Percentiles rank a stretch among this genome's conserved stretches.
These are phyloP conservation scores for Otus sunia DNA, from an alignment of 2,113 vertebrate species.

Conservation along the genomic window DNA sequence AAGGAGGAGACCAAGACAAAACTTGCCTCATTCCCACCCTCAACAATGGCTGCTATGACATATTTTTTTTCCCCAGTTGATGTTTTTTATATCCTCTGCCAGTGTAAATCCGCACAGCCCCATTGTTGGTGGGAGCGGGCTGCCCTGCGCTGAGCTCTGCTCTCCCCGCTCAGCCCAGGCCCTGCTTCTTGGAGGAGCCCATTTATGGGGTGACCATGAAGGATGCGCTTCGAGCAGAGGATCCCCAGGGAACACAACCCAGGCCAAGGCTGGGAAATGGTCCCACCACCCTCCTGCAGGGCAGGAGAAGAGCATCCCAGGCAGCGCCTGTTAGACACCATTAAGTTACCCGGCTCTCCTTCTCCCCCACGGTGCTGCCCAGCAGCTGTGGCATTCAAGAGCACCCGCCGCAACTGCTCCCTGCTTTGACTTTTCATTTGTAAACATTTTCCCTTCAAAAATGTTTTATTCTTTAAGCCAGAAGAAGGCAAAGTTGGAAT, in stretches of 20 bases:
- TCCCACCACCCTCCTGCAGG: background rate
- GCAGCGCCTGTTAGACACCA: background rate
- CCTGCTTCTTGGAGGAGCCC: background rate
- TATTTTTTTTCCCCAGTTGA: background rate
- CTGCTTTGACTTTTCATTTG: background rate
- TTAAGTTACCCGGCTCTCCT: rapidly evolving
- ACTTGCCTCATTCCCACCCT: constrained; percentile 43
- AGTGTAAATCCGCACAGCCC: background rate
- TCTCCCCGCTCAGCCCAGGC: background rate
- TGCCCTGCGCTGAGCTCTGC: background rate
- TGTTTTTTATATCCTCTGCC: constrained; percentile 25
- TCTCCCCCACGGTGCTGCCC: background rate
- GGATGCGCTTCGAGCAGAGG: background rate
- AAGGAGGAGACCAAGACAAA: constrained; percentile 62
- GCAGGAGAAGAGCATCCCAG: rapidly evolving
- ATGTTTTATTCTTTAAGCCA: background rate
- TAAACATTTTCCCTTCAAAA: background rate
- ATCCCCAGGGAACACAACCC: background rate
- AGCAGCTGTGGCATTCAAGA: background rate
- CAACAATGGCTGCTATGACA: constrained; percentile 20
- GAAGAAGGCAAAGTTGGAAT: background rate
- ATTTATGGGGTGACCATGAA: background rate
- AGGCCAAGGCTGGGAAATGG: background rate
- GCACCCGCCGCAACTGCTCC: background rate
- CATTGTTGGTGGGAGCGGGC: background rate